Evolutionary conservation across 2,888 invertebrate genomes (phyloP), one percentile per base, ranked within the genome.

Genomic region (Neoitamus cyanurus): DNA sequence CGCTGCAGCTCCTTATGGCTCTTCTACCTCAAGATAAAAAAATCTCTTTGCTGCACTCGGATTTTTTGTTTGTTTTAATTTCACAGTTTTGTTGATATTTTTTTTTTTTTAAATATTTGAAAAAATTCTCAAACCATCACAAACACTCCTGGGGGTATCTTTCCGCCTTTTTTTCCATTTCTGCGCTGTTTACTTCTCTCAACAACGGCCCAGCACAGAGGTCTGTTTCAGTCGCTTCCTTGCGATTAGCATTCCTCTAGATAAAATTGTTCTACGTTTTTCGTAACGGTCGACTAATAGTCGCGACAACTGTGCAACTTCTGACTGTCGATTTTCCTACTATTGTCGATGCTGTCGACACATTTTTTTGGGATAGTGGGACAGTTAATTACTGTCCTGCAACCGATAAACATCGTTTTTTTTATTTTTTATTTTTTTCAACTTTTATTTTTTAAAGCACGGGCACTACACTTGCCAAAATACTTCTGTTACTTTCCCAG

Each of bases 381-480:
- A 77, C 77, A 30, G 46, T 20, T 77, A 37, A 46, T n/a, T 11
- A 46, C 77, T 46, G 46, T 77, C 30, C 42, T 77, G 37, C 7
- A 9, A 15, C 58, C 20, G 58, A 77, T 77, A 77, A 46, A 25
- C 77, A 77, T 77, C 77, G 77, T 77, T 77, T 77, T 6, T 30
- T 46, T 70, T 70, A n/a, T 68, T 28, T 48, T 48, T 68, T n/a
- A 9, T 70, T 70, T 6, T 13, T 70, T 70, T 13, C n/a, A 25
- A 69, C 2, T 69, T 69, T 69, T 69, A 20, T 30, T 69, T 75
- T 75, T 20, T 36, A 75, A 34, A 75, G n/a, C 15, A 75, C 25
- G 9, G 31, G n/a, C 15, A 80, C 48, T 46, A 6, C 46, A 28
- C 20, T 70, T 70, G 28, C 30, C 31, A 31, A 30, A 30, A 70